Percentiles rank a stretch among this genome's conserved stretches.
These are phyloP conservation scores for Carettochelys insculpta DNA, from an alignment of 2,113 vertebrate species.

Conservation along the genomic window DNA sequence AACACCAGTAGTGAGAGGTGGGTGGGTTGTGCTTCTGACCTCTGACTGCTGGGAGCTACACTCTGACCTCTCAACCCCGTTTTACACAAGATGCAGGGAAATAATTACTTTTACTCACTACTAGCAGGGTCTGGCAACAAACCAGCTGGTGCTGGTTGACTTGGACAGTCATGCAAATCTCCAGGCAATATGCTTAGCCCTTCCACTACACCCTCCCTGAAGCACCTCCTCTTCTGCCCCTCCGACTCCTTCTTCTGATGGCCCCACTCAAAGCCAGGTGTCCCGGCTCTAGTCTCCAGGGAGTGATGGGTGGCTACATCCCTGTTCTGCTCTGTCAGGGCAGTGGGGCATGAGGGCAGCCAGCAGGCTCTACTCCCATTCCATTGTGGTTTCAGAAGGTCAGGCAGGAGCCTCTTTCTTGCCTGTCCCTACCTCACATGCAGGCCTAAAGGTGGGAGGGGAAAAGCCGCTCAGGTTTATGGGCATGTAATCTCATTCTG, in stretches of 20 bases:
- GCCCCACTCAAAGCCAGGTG: neutral
- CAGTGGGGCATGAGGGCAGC: no score
- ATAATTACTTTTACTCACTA: neutral
- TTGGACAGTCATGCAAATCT: neutral
- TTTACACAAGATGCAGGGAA: neutral
- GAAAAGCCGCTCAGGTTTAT: neutral
- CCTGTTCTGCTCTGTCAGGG: neutral
- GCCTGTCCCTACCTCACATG: neutral
- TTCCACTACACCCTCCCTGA: neutral
- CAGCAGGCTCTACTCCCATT: neutral
- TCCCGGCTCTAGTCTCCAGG: neutral
- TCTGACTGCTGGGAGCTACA: neutral
- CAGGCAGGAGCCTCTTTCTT: neutral
- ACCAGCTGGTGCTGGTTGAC: neutral
- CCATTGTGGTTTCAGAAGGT: neutral
- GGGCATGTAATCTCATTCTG: neutral
- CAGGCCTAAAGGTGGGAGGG: neutral
- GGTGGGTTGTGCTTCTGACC: neutral
- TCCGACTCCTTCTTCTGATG: neutral
- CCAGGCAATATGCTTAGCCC: neutral
- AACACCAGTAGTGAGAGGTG: accelerated
- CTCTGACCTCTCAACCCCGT: neutral
- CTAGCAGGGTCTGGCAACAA: neutral
- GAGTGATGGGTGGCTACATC: neutral
- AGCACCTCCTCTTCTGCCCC: neutral